Evolutionary conservation across 2,797 vertebrate species (phyloP).

Genomic region (Crypturellus tataupa): DNA sequence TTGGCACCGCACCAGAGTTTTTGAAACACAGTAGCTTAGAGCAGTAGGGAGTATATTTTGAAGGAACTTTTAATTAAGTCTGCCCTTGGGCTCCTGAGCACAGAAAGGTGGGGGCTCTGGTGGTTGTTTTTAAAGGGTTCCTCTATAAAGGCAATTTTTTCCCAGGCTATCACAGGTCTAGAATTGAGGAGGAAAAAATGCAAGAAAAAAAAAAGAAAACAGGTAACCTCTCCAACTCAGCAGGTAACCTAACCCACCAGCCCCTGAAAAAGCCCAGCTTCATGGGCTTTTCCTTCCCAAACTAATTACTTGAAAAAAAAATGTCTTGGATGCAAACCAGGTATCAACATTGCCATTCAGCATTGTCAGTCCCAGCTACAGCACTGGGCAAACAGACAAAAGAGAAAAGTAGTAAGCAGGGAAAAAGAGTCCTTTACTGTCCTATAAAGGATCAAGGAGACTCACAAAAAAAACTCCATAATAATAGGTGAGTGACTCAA

Average conservation of each 20-base stretch:
- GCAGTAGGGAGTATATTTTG: conserved; percentile 64
- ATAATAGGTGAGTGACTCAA: background rate
- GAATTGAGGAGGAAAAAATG: rapidly evolving
- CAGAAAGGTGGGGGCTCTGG: conserved; percentile 17
- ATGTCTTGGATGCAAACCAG: conserved; percentile 56
- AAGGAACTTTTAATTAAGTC: conserved; percentile 76
- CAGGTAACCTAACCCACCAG: conserved; percentile 50
- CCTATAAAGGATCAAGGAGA: background rate
- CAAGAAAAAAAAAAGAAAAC: background rate
- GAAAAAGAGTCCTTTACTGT: background rate
- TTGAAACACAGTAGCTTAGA: conserved; percentile 62
- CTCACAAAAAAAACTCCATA: background rate
- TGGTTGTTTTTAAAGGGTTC: conserved; percentile 41
- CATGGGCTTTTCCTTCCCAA: conserved; percentile 7
- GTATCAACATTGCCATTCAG: conserved; percentile 30
- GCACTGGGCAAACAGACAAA: background rate
- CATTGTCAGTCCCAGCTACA: background rate
- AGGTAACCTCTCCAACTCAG: conserved; percentile 48
- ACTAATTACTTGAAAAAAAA: conserved; percentile 62
- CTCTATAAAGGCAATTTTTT: conserved; percentile 50
- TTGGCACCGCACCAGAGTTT: conserved; percentile 70
- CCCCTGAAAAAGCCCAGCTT: conserved; percentile 21
- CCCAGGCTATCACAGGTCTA: conserved; percentile 58
- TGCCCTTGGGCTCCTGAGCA: conserved; percentile 61
- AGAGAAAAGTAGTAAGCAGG: background rate